A percentile compares a stretch with the other conserved stretches of the same genome.
These are phyloP conservation scores for Phortica variegata DNA, from an alignment of 1,140 invertebrate genomes.

Conservation along the genomic window DNA sequence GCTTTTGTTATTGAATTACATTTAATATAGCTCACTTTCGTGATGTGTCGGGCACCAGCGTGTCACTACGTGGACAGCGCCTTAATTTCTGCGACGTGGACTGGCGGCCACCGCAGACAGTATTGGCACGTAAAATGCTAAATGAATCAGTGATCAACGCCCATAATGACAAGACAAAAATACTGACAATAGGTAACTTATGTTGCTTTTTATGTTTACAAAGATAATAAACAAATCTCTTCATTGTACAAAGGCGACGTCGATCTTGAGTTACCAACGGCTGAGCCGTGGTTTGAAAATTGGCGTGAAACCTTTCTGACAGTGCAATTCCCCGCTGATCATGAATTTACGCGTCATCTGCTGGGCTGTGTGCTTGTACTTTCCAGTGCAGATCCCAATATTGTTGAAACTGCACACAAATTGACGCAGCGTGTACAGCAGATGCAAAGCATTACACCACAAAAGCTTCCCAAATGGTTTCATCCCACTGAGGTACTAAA, in stretches of 20 bases:
- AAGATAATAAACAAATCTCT: neutral
- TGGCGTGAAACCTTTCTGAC: slow-evolving; percentile 91
- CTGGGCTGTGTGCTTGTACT: slow-evolving; percentile 87
- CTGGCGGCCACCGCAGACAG: slow-evolving; percentile 76
- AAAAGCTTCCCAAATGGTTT: slow-evolving; percentile 90
- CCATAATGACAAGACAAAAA: slow-evolving; percentile 66
- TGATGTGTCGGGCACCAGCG: slow-evolving; percentile 75
- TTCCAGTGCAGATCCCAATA: slow-evolving; percentile 78
- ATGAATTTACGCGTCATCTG: slow-evolving; percentile 94
- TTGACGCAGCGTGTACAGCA: slow-evolving; percentile 78
- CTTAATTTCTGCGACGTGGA: slow-evolving; percentile 81
- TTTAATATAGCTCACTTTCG: slow-evolving; percentile 70
- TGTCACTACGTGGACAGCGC: slow-evolving; percentile 76
- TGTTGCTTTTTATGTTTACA: neutral
- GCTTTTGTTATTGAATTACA: neutral
- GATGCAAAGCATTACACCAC: slow-evolving; percentile 71
- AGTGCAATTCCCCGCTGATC: slow-evolving; percentile 87
- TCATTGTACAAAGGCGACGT: slow-evolving; percentile 47
- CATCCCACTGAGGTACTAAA: slow-evolving; percentile 76
- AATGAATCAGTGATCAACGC: slow-evolving; percentile 81
- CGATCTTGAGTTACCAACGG: slow-evolving; percentile 66
- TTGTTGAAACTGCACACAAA: slow-evolving; percentile 74
- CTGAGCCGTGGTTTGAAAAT: slow-evolving; percentile 94
- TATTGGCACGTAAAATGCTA: slow-evolving; percentile 79
- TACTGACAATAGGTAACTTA: slow-evolving; percentile 58